Base-by-base conservation (phyloP, 1,140 invertebrate genomes). In the Venturia canescens region DNA sequence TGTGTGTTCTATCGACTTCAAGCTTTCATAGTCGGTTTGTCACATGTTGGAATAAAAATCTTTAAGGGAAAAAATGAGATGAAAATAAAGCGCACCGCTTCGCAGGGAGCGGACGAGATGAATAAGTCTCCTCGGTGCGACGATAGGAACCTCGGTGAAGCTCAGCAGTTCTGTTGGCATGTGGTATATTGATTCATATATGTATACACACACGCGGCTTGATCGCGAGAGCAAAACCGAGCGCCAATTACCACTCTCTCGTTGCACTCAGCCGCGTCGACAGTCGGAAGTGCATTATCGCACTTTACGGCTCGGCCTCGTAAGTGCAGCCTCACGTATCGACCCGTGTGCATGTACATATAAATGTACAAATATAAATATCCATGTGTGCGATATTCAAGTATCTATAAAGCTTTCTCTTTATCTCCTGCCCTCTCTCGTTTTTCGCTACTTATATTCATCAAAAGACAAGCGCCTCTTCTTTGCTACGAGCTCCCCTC, bases 251-350 rank as follows among this genome's bases (percentile, higher is more conserved):
- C 75, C 57, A 66, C 71, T 75, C 79, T 74, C 71, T 80, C 70
- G 70, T 80, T 79, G 67, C 77, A 80, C 75, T 77, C 75, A 60
- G 75, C 57, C 75, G 75, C 75, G 75, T 77, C 75, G 75, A 77
- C 75, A 77, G 75, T 77, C 75, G 82, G 82, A 83, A 83, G 77
- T 81, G 79, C 82, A 83, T 83, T 83, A 83, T 83, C 77, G 82
- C 82, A 67, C 82, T 83, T 76, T 63, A 81, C 80, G 79, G 74
- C 76, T 83, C 76, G 67, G 67, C 21, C 50, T 78, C 53, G 75
- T 81, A 81, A 81, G 80, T 83, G 78, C 82, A 77, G 75, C 75
- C 75, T 78, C 75, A 48, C 60, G 76, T 75, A 77, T 77, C 75
- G 75, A 77, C 75, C 75, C 57, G 6, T 53, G 26, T 53, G 27